These are phyloP conservation scores for Chlamydotis undulata DNA, from an alignment of 2,113 vertebrate genomes.

Conservation along the genomic window DNA sequence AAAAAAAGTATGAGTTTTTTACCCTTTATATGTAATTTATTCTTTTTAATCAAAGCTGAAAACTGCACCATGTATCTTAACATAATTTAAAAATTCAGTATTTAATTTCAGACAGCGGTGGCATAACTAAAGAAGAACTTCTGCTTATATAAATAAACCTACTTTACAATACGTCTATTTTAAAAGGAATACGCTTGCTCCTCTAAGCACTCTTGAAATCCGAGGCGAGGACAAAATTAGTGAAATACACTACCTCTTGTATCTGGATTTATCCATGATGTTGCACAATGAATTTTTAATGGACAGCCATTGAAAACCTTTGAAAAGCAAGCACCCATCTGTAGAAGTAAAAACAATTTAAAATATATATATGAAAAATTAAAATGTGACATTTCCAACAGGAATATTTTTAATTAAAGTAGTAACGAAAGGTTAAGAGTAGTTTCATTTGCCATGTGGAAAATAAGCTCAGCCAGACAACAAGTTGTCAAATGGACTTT, in stretches of 20 bases:
- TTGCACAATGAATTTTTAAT: conserved; percentile 96
- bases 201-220: not conserved
- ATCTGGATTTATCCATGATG: conserved; percentile 98
- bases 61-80: not conserved
- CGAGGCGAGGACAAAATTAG: not conserved
- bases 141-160: not conserved
- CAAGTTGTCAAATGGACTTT: not conserved
- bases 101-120: not conserved
- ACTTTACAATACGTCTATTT: not conserved
- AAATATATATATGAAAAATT: not conserved
- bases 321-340: conserved; percentile 99
- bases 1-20: fast-evolving
- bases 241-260: conserved; percentile 86
- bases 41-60: not conserved
- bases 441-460: not conserved
- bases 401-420: not conserved
- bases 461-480: not conserved
- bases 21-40: not conserved
- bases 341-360: conserved; percentile 35
- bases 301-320: conserved; percentile 99
- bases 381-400: not conserved
- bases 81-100: not conserved
- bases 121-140: not conserved
- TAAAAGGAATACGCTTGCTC: not conserved
- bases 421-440: not conserved